Evolutionary conservation across 35 echinoderm and acorn worm genomes (phyloP).

Genomic region (Nesometra sesokonis): DNA sequence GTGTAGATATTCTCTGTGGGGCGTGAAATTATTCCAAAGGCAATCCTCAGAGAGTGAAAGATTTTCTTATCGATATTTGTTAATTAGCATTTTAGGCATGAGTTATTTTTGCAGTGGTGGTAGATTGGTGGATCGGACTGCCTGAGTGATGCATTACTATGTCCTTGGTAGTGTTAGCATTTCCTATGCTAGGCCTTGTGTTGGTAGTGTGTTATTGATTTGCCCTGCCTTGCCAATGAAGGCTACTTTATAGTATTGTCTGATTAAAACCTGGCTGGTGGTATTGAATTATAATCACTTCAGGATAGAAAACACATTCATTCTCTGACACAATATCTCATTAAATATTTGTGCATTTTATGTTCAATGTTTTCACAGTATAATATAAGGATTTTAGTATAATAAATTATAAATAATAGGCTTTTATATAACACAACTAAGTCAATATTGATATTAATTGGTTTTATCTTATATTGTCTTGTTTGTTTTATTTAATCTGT

Average conservation of each 20-base stretch:
- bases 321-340: too few species aligned
- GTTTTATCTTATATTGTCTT: too few species aligned
- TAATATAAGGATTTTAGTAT: too few species aligned
- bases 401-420: too few species aligned
- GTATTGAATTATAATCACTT: neutral
- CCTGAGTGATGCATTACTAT: neutral
- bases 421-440: too few species aligned
- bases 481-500: too few species aligned
- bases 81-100: neutral
- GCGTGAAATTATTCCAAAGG: neutral
- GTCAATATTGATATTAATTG: too few species aligned
- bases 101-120: neutral
- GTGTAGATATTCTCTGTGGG: neutral
- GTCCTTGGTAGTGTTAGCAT: neutral
- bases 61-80: neutral
- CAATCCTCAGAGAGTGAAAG: neutral
- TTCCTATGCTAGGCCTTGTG: neutral
- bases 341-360: too few species aligned
- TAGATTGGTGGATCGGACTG: neutral
- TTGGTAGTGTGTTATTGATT: neutral
- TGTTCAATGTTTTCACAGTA: too few species aligned
- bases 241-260: neutral
- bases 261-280: neutral
- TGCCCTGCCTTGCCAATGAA: neutral
- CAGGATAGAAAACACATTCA: too few species aligned